A percentile compares a stretch with the other conserved stretches of the same genome.
These are phyloP conservation scores for Corvus hawaiiensis DNA, from an alignment of 2,113 vertebrate genomes.

Conservation along the genomic window DNA sequence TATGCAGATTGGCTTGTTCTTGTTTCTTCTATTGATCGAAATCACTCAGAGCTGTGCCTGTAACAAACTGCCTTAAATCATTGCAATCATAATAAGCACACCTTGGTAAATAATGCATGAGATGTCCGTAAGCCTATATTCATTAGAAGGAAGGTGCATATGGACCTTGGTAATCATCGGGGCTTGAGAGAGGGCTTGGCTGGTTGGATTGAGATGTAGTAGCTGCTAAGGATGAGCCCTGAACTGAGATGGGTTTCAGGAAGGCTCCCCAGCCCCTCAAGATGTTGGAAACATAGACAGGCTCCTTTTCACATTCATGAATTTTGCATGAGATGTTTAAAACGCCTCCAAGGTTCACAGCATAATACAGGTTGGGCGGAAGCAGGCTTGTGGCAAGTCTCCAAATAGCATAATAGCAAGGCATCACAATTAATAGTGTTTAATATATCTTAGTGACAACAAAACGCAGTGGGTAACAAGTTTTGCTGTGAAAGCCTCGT, in stretches of 20 bases:
- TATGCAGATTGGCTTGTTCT: slow-evolving; percentile 51
- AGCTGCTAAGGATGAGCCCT: not conserved
- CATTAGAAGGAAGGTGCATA: slow-evolving; percentile 43
- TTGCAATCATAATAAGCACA: slow-evolving; percentile 58
- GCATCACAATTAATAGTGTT: slow-evolving; percentile 32
- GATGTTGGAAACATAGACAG: not conserved
- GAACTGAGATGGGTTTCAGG: not conserved
- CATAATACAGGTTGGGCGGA: not conserved
- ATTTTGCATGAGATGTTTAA: slow-evolving; percentile 22
- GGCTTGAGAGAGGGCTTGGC: not conserved
- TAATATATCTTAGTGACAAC: slow-evolving; percentile 37
- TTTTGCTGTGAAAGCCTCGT: not conserved
- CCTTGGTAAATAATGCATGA: slow-evolving; percentile 65
- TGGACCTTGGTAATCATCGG: not conserved
- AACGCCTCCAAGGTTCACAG: not conserved
- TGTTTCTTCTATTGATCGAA: slow-evolving; percentile 61
- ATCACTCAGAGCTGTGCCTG: slow-evolving; percentile 55
- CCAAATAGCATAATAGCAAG: slow-evolving; percentile 23
- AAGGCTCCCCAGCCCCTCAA: not conserved
- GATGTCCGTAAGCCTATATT: slow-evolving; percentile 42
- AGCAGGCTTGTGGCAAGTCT: not conserved
- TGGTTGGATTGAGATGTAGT: not conserved
- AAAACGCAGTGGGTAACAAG: slow-evolving; percentile 20
- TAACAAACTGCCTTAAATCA: slow-evolving; percentile 70
- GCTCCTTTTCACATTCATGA: not conserved